A percentile compares a stretch with the other conserved stretches of the same genome.
These are phyloP conservation scores for Drosophila heteroneura DNA, from an alignment of 2,888 invertebrate species.

Conservation along the genomic window DNA sequence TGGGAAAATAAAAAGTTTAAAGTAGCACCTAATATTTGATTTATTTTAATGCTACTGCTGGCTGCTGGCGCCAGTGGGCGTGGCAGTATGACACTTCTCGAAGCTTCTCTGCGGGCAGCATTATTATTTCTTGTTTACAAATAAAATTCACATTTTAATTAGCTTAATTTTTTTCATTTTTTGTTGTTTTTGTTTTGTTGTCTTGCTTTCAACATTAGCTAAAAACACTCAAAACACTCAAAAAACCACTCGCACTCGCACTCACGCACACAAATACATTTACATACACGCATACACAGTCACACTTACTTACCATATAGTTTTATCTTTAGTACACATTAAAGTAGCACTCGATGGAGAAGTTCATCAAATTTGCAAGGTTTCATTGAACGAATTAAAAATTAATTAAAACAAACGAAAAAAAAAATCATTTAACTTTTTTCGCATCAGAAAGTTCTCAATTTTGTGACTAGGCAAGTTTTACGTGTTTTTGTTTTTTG, in stretches of 20 bases:
- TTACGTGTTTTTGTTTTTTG: slow-evolving; percentile 45
- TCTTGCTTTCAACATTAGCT: slow-evolving; percentile 36
- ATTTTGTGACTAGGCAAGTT: slow-evolving; percentile 82
- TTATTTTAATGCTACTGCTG: slow-evolving; percentile 34
- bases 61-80: slow-evolving; percentile 54
- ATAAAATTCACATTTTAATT: slow-evolving; percentile 32
- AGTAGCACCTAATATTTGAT: slow-evolving; percentile 62
- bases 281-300: slow-evolving; percentile 12
- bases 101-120: slow-evolving; percentile 61
- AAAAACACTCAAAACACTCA: slow-evolving; percentile 38
- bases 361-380: slow-evolving; percentile 47
- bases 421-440: slow-evolving; percentile 43
- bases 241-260: slow-evolving; percentile 9
- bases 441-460: slow-evolving; percentile 70
- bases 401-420: slow-evolving; percentile 45
- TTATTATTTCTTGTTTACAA: slow-evolving; percentile 24
- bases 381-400: slow-evolving; percentile 40
- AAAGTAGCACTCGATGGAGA: slow-evolving; percentile 67
- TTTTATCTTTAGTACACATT: slow-evolving; percentile 68
- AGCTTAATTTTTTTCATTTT: neutral
- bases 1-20: slow-evolving; percentile 28
- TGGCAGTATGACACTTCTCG: slow-evolving; percentile 61
- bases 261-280: slow-evolving; percentile 6
- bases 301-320: slow-evolving; percentile 49
- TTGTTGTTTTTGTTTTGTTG: slow-evolving; percentile 4